Conservation (phyloP, 1,140 invertebrate species). For the Lucilia cuprina region DNA sequence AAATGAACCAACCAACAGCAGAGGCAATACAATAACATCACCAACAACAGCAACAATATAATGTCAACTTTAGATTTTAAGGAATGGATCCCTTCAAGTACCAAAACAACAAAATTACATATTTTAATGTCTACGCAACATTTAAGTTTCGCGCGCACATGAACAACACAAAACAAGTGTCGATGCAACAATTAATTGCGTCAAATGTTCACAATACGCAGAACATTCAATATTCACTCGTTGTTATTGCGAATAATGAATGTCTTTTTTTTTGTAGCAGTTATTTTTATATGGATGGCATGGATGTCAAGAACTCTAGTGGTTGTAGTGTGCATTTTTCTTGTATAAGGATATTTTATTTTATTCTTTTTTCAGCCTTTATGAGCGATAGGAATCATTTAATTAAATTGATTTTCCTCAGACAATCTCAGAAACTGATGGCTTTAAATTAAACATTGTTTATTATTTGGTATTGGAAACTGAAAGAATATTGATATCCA, state of each 20-base stretch:
- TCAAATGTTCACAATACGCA: conserved; percentile 16
- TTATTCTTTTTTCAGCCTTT: not conserved
- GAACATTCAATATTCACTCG: not conserved
- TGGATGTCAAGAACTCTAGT: not conserved
- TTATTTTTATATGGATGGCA: not conserved
- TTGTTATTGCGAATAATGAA: not conserved
- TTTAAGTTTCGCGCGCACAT: not conserved
- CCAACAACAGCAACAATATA: not conserved
- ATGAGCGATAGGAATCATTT: conserved; percentile 32
- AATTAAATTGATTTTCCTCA: conserved; percentile 23
- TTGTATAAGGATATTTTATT: not conserved
- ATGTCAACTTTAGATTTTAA: not conserved
- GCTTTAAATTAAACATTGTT: conserved; percentile 5
- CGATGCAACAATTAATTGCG: conserved; percentile 27
- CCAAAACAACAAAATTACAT: not conserved
- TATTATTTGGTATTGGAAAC: not conserved
- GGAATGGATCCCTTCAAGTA: not conserved
- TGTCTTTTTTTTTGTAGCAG: not conserved
- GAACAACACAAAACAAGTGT: conserved; percentile 6
- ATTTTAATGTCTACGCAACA: not conserved
- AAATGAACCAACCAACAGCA: not conserved
- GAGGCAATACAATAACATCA: not conserved
- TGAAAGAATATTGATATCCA: not conserved
- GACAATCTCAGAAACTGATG: not conserved
- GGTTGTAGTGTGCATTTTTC: not conserved